These are phyloP conservation scores for Bubo scandiacus DNA, from an alignment of 2,113 vertebrate species.

Conservation along the genomic window DNA sequence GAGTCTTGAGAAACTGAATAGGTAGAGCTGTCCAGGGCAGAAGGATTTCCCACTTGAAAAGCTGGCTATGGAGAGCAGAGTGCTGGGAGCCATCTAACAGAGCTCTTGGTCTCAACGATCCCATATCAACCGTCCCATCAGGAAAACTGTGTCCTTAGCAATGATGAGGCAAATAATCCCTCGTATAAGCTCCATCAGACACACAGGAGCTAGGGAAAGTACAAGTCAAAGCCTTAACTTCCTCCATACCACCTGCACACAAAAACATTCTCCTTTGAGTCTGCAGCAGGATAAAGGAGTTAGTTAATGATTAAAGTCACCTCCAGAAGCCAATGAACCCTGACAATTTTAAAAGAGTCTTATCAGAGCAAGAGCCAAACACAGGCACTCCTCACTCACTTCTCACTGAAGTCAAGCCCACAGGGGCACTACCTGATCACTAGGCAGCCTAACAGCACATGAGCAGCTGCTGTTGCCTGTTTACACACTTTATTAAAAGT, in stretches of 20 bases:
- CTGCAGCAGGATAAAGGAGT: background rate
- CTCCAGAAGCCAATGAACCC: background rate
- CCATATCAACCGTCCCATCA: background rate
- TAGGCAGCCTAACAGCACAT: background rate
- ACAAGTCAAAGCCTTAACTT: background rate
- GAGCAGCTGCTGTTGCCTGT: background rate
- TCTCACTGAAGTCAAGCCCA: background rate
- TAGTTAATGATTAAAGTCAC: slow-evolving; percentile 39
- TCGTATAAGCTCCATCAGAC: background rate
- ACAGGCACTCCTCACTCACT: background rate
- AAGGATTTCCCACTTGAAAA: background rate
- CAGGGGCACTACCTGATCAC: background rate
- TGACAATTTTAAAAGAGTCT: background rate
- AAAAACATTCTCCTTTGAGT: background rate
- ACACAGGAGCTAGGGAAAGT: background rate
- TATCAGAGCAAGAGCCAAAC: background rate
- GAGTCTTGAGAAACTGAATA: background rate
- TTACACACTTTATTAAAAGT: background rate
- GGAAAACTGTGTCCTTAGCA: background rate
- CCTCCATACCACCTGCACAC: background rate
- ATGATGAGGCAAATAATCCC: background rate
- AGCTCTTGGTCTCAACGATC: background rate
- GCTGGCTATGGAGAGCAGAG: background rate
- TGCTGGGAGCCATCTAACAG: background rate
- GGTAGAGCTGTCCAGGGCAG: background rate